phyloP scores from a whole-genome alignment of 2,113 vertebrate species.

The Illadopsis cleaveri region DNA sequence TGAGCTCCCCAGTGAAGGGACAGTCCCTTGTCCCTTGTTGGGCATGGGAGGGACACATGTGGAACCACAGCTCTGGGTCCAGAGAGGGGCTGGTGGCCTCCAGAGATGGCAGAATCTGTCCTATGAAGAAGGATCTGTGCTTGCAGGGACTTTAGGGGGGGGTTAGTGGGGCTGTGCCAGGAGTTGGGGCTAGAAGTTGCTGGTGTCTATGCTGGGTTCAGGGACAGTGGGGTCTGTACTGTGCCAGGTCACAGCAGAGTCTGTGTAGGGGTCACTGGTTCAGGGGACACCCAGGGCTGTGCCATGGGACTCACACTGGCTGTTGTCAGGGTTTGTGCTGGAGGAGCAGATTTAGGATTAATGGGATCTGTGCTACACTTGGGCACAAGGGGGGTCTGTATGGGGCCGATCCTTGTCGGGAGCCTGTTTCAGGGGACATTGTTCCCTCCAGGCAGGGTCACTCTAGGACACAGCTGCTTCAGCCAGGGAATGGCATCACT shows the following conservation, averaged over 20 bases:
- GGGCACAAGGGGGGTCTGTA: background rate
- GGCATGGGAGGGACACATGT: no score
- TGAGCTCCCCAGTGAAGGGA: background rate
- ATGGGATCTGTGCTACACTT: background rate
- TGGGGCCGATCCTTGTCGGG: rapidly evolving
- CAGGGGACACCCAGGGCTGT: background rate
- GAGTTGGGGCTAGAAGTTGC: background rate
- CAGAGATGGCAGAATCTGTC: rapidly evolving
- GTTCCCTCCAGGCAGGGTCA: background rate
- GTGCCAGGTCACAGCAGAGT: background rate
- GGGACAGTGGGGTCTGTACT: background rate
- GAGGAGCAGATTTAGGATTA: background rate
- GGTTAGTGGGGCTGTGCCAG: background rate
- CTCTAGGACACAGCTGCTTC: background rate
- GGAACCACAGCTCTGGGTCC: background rate
- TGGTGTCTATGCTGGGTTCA: rapidly evolving
- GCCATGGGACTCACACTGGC: rapidly evolving
- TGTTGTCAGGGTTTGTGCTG: background rate
- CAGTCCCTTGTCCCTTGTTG: background rate
- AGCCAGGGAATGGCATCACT: rapidly evolving
- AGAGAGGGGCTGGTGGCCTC: background rate
- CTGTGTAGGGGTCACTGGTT: background rate
- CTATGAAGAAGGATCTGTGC: background rate
- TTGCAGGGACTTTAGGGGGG: background rate
- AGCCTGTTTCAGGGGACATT: background rate